phyloP scores from a whole-genome alignment of 2,888 invertebrate species.

The Oscheius onirici region DNA sequence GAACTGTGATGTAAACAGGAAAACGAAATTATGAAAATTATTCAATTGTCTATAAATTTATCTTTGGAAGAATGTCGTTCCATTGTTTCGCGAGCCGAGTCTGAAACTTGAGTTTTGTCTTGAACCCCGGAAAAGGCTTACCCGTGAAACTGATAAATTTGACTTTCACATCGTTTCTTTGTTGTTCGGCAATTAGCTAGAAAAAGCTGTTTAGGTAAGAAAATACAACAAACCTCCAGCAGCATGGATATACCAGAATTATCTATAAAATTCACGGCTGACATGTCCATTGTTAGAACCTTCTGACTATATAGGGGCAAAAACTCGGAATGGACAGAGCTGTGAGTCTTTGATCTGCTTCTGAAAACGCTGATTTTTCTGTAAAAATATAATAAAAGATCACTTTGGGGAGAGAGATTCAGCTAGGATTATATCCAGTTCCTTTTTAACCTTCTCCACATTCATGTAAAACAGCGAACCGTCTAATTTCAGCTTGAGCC shows the following conservation, averaged over 20 bases:
- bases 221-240: background rate
- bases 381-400: background rate
- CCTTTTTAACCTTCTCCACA: constrained; percentile 6
- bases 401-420: background rate
- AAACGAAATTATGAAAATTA: no score
- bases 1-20: no score
- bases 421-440: background rate
- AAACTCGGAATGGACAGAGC: background rate
- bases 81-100: background rate
- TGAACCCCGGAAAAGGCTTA: no score
- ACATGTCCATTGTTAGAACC: background rate
- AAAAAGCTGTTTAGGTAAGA: no score
- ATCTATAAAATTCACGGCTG: constrained; percentile 3
- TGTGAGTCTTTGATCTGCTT: background rate
- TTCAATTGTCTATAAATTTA: no score
- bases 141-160: background rate
- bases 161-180: background rate
- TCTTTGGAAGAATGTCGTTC: background rate
- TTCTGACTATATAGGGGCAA: background rate
- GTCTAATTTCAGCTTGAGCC: background rate
- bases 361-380: background rate
- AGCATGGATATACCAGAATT: background rate
- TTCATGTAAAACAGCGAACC: constrained; percentile 5
- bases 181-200: constrained; percentile 6
- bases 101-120: no score